phyloP scores from a whole-genome alignment of 1,140 invertebrate species.

The Agrilus planipennis region DNA sequence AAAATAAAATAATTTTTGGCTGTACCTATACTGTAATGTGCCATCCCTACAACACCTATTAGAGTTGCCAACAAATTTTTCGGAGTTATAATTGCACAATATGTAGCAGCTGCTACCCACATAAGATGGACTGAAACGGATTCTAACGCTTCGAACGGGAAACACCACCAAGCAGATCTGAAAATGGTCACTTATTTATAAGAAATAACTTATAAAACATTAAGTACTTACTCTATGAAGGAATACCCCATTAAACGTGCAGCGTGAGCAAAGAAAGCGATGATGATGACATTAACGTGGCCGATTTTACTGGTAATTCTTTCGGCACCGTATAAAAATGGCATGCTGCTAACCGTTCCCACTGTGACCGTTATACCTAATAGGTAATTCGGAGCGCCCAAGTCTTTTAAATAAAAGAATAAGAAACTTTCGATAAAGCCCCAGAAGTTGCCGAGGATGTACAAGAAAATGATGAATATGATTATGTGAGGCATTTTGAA shows the following conservation, averaged over 20 bases:
- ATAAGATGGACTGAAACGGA: slow-evolving; percentile 74
- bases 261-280: slow-evolving; percentile 70
- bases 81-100: slow-evolving; percentile 67
- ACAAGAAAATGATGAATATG: slow-evolving; percentile 63
- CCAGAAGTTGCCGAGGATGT: slow-evolving; percentile 67
- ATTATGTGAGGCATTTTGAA: slow-evolving; percentile 61
- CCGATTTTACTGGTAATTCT: slow-evolving; percentile 68
- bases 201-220: neutral
- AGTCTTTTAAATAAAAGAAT: slow-evolving; percentile 70
- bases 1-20: slow-evolving; percentile 2
- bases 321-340: slow-evolving; percentile 69
- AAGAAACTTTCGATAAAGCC: slow-evolving; percentile 77
- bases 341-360: slow-evolving; percentile 66
- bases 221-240: slow-evolving; percentile 57
- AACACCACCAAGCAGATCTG: slow-evolving; percentile 73
- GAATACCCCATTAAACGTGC: slow-evolving; percentile 69
- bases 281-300: slow-evolving; percentile 67
- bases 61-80: slow-evolving; percentile 68
- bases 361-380: slow-evolving; percentile 72
- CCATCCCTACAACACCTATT: slow-evolving; percentile 69
- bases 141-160: slow-evolving; percentile 77
- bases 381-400: slow-evolving; percentile 66
- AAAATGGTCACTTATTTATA: slow-evolving; percentile 12
- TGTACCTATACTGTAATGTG: slow-evolving; percentile 68
- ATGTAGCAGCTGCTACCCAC: slow-evolving; percentile 80